Evolutionary conservation across 2,888 invertebrate species (phyloP).

Genomic region (Capitulum mitella): DNA sequence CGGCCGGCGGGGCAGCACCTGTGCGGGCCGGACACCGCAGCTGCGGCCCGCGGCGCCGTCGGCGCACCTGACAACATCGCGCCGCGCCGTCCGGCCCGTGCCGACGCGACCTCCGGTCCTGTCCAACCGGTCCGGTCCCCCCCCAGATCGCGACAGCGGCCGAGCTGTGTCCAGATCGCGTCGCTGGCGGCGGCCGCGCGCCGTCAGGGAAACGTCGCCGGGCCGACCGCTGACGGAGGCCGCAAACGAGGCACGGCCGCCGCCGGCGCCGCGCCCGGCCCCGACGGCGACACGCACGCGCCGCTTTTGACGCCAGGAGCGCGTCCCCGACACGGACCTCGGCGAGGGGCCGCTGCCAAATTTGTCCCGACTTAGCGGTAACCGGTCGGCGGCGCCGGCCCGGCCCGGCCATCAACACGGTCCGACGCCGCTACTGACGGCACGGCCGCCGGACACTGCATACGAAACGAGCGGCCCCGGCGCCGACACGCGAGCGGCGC

Average conservation of each 20-base stretch:
- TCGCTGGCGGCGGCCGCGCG: background rate
- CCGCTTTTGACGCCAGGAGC: background rate
- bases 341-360: background rate
- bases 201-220: background rate
- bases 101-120: too few relatives aligned
- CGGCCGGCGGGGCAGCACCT: background rate
- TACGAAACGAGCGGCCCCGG: background rate
- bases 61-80: too few relatives aligned
- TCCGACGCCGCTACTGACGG: background rate
- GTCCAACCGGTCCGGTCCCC: too few relatives aligned
- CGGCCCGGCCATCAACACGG: too few relatives aligned
- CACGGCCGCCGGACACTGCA: background rate
- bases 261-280: background rate
- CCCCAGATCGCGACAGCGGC: background rate
- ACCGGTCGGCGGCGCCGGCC: slow-evolving; percentile 9
- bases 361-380: background rate
- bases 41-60: too few relatives aligned
- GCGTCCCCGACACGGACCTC: background rate
- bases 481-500: too few relatives aligned
- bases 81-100: too few relatives aligned
- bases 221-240: background rate
- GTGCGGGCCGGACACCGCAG: background rate
- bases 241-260: background rate
- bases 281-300: background rate
- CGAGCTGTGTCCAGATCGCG: background rate